Percentiles rank a stretch among this genome's conserved stretches.
Conservation (phyloP, 2,797 vertebrate species). For the Zonotrichia albicollis region DNA sequence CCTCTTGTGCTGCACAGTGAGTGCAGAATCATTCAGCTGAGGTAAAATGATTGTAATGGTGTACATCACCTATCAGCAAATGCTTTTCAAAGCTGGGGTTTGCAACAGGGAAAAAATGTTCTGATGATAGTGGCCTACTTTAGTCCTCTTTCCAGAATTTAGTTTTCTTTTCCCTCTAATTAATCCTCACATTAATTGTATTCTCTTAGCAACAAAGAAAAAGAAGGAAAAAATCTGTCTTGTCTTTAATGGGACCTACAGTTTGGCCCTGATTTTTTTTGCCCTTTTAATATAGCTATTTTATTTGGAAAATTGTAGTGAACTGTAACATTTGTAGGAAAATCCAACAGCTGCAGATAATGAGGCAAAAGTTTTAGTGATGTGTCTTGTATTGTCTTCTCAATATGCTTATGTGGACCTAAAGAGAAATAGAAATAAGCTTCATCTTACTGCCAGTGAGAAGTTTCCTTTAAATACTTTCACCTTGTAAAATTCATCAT, state of each 20-base stretch:
- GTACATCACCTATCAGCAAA: background rate
- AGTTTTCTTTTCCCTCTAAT: background rate
- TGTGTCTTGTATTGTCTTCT: background rate
- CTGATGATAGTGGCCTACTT: background rate
- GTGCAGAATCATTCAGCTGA: background rate
- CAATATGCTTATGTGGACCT: background rate
- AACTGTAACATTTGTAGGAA: background rate
- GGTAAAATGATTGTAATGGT: background rate
- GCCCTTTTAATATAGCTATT: background rate
- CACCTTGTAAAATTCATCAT: background rate
- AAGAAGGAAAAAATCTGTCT: background rate
- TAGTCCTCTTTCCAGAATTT: background rate
- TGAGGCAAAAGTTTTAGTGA: background rate
- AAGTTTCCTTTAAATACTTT: background rate
- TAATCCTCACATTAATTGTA: background rate
- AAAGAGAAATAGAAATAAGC: background rate
- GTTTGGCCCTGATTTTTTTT: background rate
- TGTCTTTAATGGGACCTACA: background rate
- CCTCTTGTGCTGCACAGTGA: background rate
- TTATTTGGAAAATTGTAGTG: background rate
- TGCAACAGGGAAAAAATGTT: background rate
- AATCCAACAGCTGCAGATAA: background rate
- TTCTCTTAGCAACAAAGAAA: background rate
- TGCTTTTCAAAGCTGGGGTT: background rate
- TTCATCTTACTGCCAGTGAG: background rate